Evolutionary conservation across 2,888 invertebrate genomes (phyloP).

Genomic region (Scrobipalpa costella): DNA sequence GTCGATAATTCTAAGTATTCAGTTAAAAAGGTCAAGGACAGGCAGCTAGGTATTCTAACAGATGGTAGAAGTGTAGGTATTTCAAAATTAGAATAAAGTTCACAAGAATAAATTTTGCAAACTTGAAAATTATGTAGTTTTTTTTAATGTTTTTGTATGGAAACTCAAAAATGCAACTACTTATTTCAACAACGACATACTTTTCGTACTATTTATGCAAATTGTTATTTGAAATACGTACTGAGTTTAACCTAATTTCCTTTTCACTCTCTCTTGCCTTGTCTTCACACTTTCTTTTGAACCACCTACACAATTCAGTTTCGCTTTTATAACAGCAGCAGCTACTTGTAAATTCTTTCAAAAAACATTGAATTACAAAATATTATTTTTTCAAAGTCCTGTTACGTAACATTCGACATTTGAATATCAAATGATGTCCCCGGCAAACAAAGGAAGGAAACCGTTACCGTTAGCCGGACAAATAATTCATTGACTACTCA

Average conservation of each 20-base stretch:
- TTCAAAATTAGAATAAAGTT: too few species aligned
- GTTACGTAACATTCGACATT: not conserved
- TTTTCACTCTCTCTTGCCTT: slow-evolving; percentile 46
- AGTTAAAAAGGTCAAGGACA: slow-evolving; percentile 20
- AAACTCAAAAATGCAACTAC: too few species aligned
- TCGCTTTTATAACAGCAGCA: not conserved
- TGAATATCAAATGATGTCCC: not conserved
- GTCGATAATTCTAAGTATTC: too few species aligned
- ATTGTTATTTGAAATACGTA: too few species aligned
- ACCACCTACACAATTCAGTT: not conserved
- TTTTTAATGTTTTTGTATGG: too few species aligned
- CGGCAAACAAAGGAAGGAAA: not conserved
- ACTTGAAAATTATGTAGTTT: too few species aligned
- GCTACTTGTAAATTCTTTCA: not conserved
- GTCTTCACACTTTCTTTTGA: slow-evolving; percentile 51
- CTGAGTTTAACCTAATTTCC: not conserved
- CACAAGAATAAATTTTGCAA: too few species aligned
- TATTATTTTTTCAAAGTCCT: not conserved
- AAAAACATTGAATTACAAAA: not conserved
- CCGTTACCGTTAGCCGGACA: not conserved
- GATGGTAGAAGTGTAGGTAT: not conserved
- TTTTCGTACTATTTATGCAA: not conserved
- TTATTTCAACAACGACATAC: not conserved
- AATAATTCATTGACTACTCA: not conserved
- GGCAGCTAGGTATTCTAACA: too few species aligned